phyloP scores from a whole-genome alignment of 2,888 invertebrate species.

The Meta bourneti region DNA sequence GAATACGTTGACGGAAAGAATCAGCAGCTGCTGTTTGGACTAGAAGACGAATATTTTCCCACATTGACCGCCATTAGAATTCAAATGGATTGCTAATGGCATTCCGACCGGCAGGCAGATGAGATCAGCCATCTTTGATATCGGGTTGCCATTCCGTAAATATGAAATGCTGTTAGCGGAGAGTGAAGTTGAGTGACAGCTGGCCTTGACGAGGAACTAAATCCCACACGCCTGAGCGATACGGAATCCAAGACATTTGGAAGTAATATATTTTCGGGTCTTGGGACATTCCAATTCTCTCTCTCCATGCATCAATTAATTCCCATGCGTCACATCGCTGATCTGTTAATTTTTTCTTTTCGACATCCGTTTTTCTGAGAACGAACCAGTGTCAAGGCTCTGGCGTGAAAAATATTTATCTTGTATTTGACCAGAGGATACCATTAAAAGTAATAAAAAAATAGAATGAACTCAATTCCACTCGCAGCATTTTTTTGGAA shows the following conservation, averaged over 20 bases:
- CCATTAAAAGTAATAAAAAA: too few relatives aligned
- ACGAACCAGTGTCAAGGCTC: conserved; percentile 1
- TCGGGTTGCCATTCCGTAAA: neutral
- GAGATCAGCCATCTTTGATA: neutral
- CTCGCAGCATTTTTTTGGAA: too few relatives aligned
- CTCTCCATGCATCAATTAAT: conserved; percentile 45
- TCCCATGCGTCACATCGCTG: conserved; percentile 40
- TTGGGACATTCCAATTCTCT: conserved; percentile 4
- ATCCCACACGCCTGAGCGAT: conserved; percentile 6
- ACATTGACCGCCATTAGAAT: neutral
- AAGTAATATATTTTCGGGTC: conserved; percentile 32
- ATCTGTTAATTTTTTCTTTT: conserved; percentile 6
- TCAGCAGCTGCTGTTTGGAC: neutral
- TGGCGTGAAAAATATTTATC: neutral
- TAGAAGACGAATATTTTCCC: neutral
- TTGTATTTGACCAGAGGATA: too few relatives aligned
- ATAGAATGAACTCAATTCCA: too few relatives aligned
- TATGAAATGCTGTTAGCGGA: conserved; percentile 17
- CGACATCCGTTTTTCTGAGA: neutral
- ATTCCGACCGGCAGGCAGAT: neutral
- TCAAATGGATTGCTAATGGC: neutral
- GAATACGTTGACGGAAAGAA: neutral
- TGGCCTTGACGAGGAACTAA: conserved; percentile 29
- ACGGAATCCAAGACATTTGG: conserved; percentile 41
- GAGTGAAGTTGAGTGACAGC: conserved; percentile 27